These are phyloP conservation scores for Xanthorhoe designata DNA, from an alignment of 2,888 invertebrate genomes.

Conservation along the genomic window DNA sequence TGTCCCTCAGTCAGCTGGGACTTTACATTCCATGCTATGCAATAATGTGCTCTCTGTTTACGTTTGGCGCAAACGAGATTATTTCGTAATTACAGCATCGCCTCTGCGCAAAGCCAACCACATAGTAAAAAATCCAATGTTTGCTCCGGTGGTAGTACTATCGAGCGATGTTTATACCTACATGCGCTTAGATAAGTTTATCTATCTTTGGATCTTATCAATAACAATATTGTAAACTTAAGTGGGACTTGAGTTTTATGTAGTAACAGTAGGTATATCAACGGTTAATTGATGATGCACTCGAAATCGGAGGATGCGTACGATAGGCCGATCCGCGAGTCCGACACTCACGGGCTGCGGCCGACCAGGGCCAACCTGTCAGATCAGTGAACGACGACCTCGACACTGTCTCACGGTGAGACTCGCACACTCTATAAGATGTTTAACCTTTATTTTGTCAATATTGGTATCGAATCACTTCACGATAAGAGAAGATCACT, in stretches of 20 bases:
- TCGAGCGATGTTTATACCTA: conserved; percentile 52
- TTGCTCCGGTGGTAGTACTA: conserved; percentile 47
- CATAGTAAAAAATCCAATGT: conserved; percentile 49
- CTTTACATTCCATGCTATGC: conserved; percentile 40
- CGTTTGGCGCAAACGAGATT: conserved; percentile 47
- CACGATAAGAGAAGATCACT: conserved; percentile 48
- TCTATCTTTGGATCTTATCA: conserved; percentile 66
- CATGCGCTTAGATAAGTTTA: conserved; percentile 62
- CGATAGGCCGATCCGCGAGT: conserved; percentile 61
- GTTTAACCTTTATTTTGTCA: conserved; percentile 52
- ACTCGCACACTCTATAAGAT: conserved; percentile 61
- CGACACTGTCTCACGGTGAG: conserved; percentile 68
- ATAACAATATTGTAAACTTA: conserved; percentile 52
- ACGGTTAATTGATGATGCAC: conserved; percentile 43
- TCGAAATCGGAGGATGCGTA: conserved; percentile 39
- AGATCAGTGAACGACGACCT: conserved; percentile 81
- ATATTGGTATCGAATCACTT: conserved; percentile 50
- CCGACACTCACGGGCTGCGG: conserved; percentile 55
- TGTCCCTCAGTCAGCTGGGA: conserved; percentile 31
- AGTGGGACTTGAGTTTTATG: conserved; percentile 60
- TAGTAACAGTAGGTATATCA: conserved; percentile 49
- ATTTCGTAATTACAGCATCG: conserved; percentile 52
- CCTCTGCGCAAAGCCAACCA: conserved; percentile 48
- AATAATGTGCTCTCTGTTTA: conserved; percentile 47
- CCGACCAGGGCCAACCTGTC: conserved; percentile 69